Percentiles rank a stretch among this genome's conserved stretches.
Evolutionary conservation across 2,113 vertebrate genomes (phyloP).

Genomic region (Meleagris gallopavo): DNA sequence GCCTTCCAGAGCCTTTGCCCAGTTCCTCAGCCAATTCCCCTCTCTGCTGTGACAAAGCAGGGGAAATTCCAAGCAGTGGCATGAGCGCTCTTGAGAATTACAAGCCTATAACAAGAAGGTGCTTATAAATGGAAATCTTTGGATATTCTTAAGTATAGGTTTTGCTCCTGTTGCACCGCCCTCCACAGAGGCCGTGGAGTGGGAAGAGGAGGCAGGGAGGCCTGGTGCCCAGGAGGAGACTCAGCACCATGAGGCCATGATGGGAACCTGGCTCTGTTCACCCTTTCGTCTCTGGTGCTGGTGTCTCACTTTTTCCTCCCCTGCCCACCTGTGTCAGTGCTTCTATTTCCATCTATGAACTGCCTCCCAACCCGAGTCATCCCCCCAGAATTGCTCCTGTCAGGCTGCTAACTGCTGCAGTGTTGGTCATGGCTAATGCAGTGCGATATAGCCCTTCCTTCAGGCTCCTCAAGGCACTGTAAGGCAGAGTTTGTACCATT

Average conservation of each 20-base stretch:
- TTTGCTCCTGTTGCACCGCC: conserved; percentile 46
- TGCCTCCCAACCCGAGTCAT: neutral
- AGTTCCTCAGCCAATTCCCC: neutral
- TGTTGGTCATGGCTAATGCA: neutral
- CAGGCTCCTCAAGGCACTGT: neutral
- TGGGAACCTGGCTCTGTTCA: neutral
- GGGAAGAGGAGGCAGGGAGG: neutral
- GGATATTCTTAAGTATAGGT: conserved; percentile 58
- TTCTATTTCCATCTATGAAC: neutral
- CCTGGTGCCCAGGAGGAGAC: neutral
- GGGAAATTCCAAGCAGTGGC: neutral
- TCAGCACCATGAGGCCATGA: too few species aligned
- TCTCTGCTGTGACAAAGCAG: neutral
- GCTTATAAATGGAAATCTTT: conserved; percentile 60
- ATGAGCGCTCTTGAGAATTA: conserved; percentile 35
- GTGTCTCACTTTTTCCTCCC: neutral
- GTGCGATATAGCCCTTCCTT: neutral
- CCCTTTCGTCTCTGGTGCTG: neutral
- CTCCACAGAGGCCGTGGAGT: neutral
- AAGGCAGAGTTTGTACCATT: neutral
- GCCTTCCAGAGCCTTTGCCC: neutral
- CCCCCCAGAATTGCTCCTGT: neutral
- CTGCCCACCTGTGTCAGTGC: neutral
- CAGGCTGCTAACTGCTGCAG: neutral
- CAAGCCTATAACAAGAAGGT: neutral